Evolutionary conservation across 1,140 invertebrate genomes (phyloP), one percentile per base, ranked within the genome.

Genomic region (Euura lappo): DNA sequence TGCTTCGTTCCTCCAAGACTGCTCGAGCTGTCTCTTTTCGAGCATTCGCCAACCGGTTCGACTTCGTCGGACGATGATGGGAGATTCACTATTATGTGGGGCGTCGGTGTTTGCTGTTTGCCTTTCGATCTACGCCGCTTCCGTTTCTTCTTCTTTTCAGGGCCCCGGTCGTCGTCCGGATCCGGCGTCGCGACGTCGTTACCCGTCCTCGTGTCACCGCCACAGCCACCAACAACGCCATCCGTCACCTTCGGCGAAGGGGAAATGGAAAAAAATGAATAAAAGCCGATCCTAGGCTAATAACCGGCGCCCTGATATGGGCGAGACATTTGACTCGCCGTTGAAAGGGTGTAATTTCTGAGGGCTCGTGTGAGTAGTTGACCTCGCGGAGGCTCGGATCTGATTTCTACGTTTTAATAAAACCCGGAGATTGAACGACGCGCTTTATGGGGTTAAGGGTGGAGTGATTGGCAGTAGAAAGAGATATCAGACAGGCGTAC

Each of bases 1-100:
- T 88, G 84, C 68, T 83, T 79, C 69, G 79, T 81, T 71, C 86
- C 86, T 45, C 86, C 84, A 5, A 85, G 72, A 46, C 86, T 88
- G 72, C 84, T 85, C 68, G 83, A 84, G 3, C 85, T 85, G 72
- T 84, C 83, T 43, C 85, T 77, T 43, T 85, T 85, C 13, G 85
- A 86, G 72, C 82, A 78, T 76, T 81, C 79, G 74, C 82, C 83
- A 60, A 11, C 51, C 3, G 82, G 76, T 68, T 86, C 85, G 64
- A 84, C 77, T 44, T 79, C 83, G 67, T 82, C 83, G 64, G 81
- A 83, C 5, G 85, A 85, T 42, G 86, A 86, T 1, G 79, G 77
- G 71, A 84, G 72, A 79, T 78, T 79, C 64, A 79, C 76, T 42
- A 78, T 75, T 4, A 81, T 71, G n/a, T 80, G 78, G 13, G 72